A percentile compares a stretch with the other conserved stretches of the same genome.
These are phyloP conservation scores for Cyphomyrus discorhynchus DNA, from an alignment of 2,113 vertebrate genomes.

Conservation along the genomic window DNA sequence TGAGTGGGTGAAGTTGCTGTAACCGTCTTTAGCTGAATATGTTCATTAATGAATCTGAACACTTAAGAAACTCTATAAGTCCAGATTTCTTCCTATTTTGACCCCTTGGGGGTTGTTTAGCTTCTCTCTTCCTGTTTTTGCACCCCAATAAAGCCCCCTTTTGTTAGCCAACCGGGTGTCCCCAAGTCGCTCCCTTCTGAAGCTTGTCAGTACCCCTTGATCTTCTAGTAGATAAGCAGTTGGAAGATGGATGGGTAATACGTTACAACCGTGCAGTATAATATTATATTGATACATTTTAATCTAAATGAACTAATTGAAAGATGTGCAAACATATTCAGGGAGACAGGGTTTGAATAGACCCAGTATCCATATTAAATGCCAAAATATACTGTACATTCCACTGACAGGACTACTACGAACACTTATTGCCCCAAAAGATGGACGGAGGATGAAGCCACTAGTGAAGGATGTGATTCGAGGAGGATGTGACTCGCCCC, in stretches of 20 bases:
- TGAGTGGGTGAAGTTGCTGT: background rate
- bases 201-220: background rate
- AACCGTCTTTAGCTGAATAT: background rate
- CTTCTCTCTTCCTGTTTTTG: background rate
- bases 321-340: background rate
- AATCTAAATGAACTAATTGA: background rate
- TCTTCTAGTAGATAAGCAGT: background rate
- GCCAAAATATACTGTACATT: background rate
- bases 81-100: background rate
- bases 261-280: background rate
- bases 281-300: background rate
- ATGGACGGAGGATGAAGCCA: background rate
- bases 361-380: background rate
- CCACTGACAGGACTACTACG: background rate
- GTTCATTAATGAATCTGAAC: background rate
- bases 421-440: background rate
- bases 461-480: too few species aligned
- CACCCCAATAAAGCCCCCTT: background rate
- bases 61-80: background rate
- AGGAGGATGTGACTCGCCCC: background rate
- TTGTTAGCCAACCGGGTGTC: background rate
- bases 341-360: background rate
- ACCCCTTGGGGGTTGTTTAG: background rate
- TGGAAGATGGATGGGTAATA: background rate
- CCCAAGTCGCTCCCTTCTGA: background rate